Conservation (phyloP, 2,888 invertebrate species). For the Melangyna quadrimaculata region DNA sequence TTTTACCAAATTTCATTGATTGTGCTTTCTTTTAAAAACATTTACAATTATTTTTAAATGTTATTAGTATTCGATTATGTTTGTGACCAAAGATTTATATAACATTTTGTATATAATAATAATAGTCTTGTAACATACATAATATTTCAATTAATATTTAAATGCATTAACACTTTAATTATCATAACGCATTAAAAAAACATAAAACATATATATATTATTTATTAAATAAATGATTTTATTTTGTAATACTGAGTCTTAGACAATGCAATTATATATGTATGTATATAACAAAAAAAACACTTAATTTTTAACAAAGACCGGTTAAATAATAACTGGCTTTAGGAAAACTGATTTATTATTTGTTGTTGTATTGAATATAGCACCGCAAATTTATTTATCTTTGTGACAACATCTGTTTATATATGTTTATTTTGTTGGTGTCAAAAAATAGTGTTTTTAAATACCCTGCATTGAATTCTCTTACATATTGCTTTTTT, state of each 20-base stretch:
- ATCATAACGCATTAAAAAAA: not conserved
- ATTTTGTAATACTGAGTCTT: slow-evolving; percentile 5
- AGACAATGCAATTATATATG: not conserved
- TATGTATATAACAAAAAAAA: not conserved
- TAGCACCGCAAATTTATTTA: slow-evolving; percentile 35
- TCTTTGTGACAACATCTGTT: slow-evolving; percentile 24
- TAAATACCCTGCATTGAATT: slow-evolving; percentile 47
- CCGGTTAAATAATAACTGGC: slow-evolving; percentile 25
- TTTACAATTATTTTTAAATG: not conserved
- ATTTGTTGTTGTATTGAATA: not conserved
- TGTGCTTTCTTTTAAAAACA: slow-evolving; percentile 34
- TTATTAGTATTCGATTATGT: not conserved
- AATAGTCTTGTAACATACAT: slow-evolving; percentile 1
- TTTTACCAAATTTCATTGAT: slow-evolving; percentile 25
- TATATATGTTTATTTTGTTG: not conserved
- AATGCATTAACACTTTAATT: not conserved
- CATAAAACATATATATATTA: not conserved
- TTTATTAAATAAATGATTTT: not conserved
- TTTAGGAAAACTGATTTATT: slow-evolving; percentile 24
- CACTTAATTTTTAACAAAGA: not conserved
- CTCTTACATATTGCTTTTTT: not conserved
- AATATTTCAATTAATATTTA: not conserved
- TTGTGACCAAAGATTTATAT: not conserved
- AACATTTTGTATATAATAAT: not conserved
- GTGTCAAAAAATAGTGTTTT: slow-evolving; percentile 10